Evolutionary conservation across 2,888 invertebrate species (phyloP).

Genomic region (Lasius fuliginosus): DNA sequence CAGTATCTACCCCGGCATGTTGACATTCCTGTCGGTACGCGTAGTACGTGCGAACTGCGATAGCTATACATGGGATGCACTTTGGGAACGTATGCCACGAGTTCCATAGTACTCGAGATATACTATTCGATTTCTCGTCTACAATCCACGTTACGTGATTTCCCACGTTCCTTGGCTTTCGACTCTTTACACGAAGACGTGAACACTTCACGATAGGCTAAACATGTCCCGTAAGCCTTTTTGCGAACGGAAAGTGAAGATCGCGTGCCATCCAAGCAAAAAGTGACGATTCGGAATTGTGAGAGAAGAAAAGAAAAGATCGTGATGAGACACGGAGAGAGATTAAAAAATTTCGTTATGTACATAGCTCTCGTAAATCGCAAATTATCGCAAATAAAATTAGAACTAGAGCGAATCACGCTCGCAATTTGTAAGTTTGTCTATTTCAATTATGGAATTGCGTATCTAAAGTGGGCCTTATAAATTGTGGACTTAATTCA

Average conservation of each 20-base stretch:
- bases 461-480: neutral
- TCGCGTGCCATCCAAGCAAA: neutral
- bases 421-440: neutral
- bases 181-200: neutral
- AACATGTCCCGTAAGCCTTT: neutral
- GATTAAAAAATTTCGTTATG: neutral
- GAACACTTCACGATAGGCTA: constrained; percentile 10
- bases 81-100: constrained; percentile 46
- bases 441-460: neutral
- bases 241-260: neutral
- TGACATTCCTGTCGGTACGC: constrained; percentile 69
- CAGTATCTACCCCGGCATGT: constrained; percentile 61
- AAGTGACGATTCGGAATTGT: neutral
- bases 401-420: neutral
- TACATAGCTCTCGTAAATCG: neutral
- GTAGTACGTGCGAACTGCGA: constrained; percentile 51
- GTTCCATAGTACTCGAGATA: constrained; percentile 23
- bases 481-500: neutral
- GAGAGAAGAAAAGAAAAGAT: neutral
- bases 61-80: constrained; percentile 64
- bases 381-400: constrained; percentile 2
- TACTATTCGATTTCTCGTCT: constrained; percentile 38
- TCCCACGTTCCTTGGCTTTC: constrained; percentile 33
- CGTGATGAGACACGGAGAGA: neutral
- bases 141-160: constrained; percentile 30